These are phyloP conservation scores for Brachycybe producta DNA, from an alignment of 2,888 invertebrate genomes.

Conservation along the genomic window DNA sequence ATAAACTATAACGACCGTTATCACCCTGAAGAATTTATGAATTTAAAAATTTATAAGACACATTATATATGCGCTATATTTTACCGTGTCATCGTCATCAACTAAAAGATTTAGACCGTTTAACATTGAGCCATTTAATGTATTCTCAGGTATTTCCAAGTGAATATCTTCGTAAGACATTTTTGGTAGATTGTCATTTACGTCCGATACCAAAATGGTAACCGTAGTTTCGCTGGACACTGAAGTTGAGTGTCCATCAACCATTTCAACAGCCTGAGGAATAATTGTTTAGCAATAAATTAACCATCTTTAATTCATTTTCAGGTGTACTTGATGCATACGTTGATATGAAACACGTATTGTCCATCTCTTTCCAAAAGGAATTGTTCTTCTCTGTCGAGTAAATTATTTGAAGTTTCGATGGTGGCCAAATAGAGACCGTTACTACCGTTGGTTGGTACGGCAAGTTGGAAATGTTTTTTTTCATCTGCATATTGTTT, in stretches of 20 bases:
- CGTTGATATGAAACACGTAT: constrained; percentile 54
- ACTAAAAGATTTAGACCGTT: constrained; percentile 57
- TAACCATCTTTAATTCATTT: neutral
- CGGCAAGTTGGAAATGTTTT: constrained; percentile 49
- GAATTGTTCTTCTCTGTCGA: constrained; percentile 60
- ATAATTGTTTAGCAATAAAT: constrained; percentile 10
- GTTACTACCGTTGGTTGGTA: constrained; percentile 29
- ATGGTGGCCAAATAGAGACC: constrained; percentile 36
- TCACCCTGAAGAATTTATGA: constrained; percentile 42
- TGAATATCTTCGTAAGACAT: constrained; percentile 53
- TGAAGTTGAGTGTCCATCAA: constrained; percentile 54
- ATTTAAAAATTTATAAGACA: no score
- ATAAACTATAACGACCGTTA: constrained; percentile 55
- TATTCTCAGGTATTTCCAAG: constrained; percentile 61
- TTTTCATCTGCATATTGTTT: constrained; percentile 45
- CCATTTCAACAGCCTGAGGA: constrained; percentile 54
- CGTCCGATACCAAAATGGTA: constrained; percentile 63
- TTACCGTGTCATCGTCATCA: constrained; percentile 50
- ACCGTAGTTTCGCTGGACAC: constrained; percentile 54
- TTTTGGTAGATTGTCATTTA: constrained; percentile 58
- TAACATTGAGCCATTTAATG: constrained; percentile 37
- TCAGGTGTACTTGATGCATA: constrained; percentile 24
- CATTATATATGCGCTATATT: neutral
- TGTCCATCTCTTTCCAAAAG: constrained; percentile 62
- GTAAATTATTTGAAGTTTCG: constrained; percentile 48